Evolutionary conservation across 2,888 invertebrate genomes (phyloP).

Genomic region (Anoplius nigerrimus): DNA sequence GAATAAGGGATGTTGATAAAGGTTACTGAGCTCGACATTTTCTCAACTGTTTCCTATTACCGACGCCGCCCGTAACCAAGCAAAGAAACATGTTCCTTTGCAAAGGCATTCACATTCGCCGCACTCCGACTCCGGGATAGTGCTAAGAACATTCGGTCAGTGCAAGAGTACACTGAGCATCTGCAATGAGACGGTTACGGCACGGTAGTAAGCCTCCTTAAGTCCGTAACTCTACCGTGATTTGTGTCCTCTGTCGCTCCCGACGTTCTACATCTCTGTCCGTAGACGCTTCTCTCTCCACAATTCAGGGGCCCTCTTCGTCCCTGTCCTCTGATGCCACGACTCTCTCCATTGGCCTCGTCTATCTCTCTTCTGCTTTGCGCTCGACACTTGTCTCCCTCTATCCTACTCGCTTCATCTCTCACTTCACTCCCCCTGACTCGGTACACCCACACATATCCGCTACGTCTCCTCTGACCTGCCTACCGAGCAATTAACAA

Average conservation of each 20-base stretch:
- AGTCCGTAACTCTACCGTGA: slow-evolving; percentile 73
- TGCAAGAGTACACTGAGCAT: slow-evolving; percentile 27
- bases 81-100: too few relatives aligned
- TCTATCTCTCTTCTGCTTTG: slow-evolving; percentile 16
- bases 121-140: background rate
- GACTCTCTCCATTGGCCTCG: slow-evolving; percentile 10
- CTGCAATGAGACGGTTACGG: slow-evolving; percentile 41
- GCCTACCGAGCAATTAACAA: slow-evolving; percentile 74
- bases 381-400: slow-evolving; percentile 6
- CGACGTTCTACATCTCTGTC: slow-evolving; percentile 22
- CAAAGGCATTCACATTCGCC: too few relatives aligned
- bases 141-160: slow-evolving; percentile 7
- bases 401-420: slow-evolving; percentile 17
- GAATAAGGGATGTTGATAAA: too few relatives aligned
- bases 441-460: slow-evolving; percentile 35
- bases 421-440: slow-evolving; percentile 18
- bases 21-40: too few relatives aligned
- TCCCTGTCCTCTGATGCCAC: slow-evolving; percentile 11
- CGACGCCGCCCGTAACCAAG: too few relatives aligned
- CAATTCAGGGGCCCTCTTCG: too few relatives aligned
- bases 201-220: slow-evolving; percentile 71
- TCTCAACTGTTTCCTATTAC: too few relatives aligned
- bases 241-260: slow-evolving; percentile 63
- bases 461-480: slow-evolving; percentile 45
- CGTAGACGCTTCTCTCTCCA: slow-evolving; percentile 12